These are phyloP conservation scores for Thaleichthys pacificus DNA, from an alignment of 2,797 vertebrate genomes.

Conservation along the genomic window DNA sequence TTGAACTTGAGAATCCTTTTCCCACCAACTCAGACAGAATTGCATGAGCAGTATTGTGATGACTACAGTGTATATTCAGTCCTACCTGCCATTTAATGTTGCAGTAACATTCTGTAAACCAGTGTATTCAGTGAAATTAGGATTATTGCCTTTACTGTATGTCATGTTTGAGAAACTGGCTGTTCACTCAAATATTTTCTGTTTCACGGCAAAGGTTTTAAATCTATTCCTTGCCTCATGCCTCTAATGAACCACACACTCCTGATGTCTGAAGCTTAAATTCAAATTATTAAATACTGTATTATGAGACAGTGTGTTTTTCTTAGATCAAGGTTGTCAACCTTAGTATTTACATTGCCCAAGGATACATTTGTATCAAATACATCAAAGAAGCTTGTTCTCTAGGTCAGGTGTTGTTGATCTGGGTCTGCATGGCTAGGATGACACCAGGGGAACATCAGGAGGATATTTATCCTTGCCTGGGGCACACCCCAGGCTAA, in stretches of 20 bases:
- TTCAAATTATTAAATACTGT: not conserved
- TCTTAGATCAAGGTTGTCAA: not conserved
- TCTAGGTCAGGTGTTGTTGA: not conserved
- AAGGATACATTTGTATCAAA: not conserved
- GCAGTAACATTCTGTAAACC: too few relatives aligned
- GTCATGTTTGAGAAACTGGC: not conserved
- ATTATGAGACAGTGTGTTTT: not conserved
- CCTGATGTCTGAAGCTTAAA: not conserved
- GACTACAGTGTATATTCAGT: not conserved
- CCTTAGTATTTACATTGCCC: not conserved
- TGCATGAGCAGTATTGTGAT: not conserved
- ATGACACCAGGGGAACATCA: not conserved
- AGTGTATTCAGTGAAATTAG: not conserved
- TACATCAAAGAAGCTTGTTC: not conserved
- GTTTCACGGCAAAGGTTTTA: not conserved
- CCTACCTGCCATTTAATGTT: too few relatives aligned
- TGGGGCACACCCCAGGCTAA: not conserved
- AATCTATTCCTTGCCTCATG: not conserved
- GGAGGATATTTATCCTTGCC: not conserved
- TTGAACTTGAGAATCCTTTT: slow-evolving; percentile 2
- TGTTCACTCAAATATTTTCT: not conserved
- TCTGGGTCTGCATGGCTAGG: not conserved
- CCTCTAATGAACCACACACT: not conserved
- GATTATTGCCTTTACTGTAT: not conserved
- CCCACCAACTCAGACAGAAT: slow-evolving; percentile 2